Conservation (phyloP, 1,140 invertebrate genomes). For the Solenopsis invicta region DNA sequence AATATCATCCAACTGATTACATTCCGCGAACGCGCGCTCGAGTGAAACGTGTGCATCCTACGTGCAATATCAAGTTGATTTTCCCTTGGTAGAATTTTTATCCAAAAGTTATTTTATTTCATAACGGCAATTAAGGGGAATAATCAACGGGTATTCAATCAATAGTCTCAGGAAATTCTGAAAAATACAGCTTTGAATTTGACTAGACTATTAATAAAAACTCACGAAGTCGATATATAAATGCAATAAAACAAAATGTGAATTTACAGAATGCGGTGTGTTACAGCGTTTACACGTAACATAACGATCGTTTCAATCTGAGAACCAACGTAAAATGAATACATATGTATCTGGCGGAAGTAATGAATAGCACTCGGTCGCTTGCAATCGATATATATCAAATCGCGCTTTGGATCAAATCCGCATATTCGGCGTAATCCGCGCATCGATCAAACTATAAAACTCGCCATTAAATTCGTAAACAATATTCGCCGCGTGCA, state of each 20-base stretch:
- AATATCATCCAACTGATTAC: constrained; percentile 25
- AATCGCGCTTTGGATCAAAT: constrained; percentile 46
- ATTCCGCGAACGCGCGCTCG: constrained; percentile 10
- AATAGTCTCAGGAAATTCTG: background rate
- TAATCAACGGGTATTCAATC: background rate
- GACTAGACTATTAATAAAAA: background rate
- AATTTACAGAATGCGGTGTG: background rate
- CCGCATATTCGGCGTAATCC: constrained; percentile 52
- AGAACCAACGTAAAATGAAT: constrained; percentile 34
- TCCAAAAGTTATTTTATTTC: constrained; percentile 7
- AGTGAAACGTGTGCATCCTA: background rate
- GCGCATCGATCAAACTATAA: constrained; percentile 56
- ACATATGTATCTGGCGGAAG: constrained; percentile 14
- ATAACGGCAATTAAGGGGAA: constrained; percentile 5
- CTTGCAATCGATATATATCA: constrained; percentile 48
- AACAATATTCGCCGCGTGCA: constrained; percentile 54
- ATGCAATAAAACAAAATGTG: constrained; percentile 3
- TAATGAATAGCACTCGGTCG: constrained; percentile 54
- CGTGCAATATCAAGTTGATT: background rate
- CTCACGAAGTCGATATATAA: background rate
- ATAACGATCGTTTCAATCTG: constrained; percentile 23
- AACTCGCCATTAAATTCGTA: constrained; percentile 58
- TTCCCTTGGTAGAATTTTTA: background rate
- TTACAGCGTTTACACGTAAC: background rate
- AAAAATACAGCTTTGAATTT: constrained; percentile 9